phyloP scores from a whole-genome alignment of 2,888 invertebrate species.

The Limnephilus auricula region DNA sequence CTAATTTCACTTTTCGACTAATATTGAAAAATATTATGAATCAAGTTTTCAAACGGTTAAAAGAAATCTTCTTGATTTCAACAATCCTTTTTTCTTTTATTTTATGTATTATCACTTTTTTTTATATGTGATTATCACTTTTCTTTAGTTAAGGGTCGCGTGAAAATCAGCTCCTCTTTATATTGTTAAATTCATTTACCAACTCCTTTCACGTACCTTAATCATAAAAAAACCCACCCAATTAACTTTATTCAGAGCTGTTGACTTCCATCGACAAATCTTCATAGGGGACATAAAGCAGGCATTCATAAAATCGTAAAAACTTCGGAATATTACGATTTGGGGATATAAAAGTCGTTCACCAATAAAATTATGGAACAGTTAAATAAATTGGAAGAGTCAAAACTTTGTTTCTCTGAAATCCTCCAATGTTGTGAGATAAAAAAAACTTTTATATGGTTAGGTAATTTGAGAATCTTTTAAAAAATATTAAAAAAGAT shows the following conservation, averaged over 20 bases:
- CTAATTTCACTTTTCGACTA: too few relatives aligned
- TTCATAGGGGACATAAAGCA: not conserved
- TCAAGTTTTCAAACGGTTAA: too few relatives aligned
- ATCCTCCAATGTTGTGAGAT: not conserved
- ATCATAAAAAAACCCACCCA: not conserved
- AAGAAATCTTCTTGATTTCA: too few relatives aligned
- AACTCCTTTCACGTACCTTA: not conserved
- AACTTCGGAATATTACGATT: slow-evolving; percentile 15
- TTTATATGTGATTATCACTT: too few relatives aligned
- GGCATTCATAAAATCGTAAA: slow-evolving; percentile 8
- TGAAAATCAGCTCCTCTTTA: not conserved
- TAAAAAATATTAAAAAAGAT: not conserved
- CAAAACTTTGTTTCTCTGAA: not conserved
- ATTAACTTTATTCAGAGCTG: not conserved
- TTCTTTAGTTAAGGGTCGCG: not conserved
- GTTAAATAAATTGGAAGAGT: slow-evolving; percentile 4
- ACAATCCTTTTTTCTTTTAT: too few relatives aligned
- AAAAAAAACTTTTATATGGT: not conserved
- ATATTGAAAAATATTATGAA: too few relatives aligned
- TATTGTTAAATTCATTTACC: not conserved
- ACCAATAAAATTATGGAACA: slow-evolving; percentile 11
- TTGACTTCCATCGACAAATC: not conserved
- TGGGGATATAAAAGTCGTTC: slow-evolving; percentile 15
- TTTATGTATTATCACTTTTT: too few relatives aligned
- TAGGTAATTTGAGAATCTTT: not conserved